Percentiles rank a stretch among this genome's conserved stretches.
Evolutionary conservation across 2,888 invertebrate genomes (phyloP).

Genomic region (Aelia acuminata): DNA sequence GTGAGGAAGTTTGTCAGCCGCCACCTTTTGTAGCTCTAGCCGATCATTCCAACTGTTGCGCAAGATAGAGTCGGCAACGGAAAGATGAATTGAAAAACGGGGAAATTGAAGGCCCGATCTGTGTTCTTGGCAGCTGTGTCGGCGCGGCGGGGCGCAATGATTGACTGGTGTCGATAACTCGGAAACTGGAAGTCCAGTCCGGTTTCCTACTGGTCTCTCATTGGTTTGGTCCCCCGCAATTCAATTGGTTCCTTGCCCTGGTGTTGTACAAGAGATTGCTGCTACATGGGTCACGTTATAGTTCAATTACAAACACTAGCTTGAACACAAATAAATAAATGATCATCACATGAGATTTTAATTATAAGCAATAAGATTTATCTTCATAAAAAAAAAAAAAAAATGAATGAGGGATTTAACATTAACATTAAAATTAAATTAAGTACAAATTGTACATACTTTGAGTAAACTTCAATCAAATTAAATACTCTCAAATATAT

Average conservation of each 20-base stretch:
- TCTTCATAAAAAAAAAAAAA: no score
- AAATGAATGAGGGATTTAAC: no score
- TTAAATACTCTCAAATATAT: no score
- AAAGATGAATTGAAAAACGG: conserved; percentile 39
- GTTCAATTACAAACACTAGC: no score
- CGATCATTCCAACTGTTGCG: conserved; percentile 43
- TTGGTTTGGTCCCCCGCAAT: neutral
- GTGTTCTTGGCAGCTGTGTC: conserved; percentile 34
- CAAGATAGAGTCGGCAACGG: neutral
- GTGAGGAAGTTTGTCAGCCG: conserved; percentile 38
- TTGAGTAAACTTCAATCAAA: no score
- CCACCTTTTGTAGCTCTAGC: conserved; percentile 17
- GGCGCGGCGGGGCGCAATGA: neutral
- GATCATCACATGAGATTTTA: no score
- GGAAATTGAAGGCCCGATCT: conserved; percentile 15
- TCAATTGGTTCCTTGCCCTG: neutral
- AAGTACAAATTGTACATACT: no score
- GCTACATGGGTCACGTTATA: no score
- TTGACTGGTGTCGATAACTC: neutral
- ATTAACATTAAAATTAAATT: no score
- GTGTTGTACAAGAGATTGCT: no score
- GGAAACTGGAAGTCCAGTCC: neutral
- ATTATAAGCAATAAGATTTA: no score
- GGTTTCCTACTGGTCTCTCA: neutral
- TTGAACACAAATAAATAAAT: no score